phyloP scores from a whole-genome alignment of 2,797 vertebrate species.

The Pseudotriccus pelzelni region DNA sequence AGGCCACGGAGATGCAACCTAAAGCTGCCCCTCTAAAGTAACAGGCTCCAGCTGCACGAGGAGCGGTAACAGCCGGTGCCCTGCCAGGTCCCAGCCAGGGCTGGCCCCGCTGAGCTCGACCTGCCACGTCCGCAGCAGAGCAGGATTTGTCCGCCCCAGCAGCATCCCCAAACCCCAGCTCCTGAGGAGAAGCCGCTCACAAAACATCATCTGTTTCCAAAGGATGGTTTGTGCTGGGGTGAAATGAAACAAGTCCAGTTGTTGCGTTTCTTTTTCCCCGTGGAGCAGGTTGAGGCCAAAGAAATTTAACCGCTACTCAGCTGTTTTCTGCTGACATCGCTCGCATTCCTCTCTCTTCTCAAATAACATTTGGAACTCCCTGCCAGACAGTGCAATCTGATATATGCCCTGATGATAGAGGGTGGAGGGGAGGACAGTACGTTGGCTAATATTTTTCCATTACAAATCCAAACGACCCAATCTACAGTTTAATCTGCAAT shows the following conservation, averaged over 20 bases:
- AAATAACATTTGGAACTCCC: conserved; percentile 59
- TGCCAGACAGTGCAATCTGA: conserved; percentile 68
- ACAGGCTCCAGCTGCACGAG: background rate
- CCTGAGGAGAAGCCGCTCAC: background rate
- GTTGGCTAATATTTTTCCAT: conserved; percentile 74
- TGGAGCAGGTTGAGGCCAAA: conserved; percentile 18
- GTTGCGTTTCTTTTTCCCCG: conserved; percentile 23
- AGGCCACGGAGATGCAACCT: background rate
- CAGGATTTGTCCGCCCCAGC: background rate
- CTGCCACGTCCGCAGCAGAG: background rate
- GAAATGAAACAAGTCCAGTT: conserved; percentile 29
- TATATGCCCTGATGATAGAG: conserved; percentile 69
- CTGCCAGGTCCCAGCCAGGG: background rate
- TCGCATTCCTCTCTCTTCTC: conserved; percentile 67
- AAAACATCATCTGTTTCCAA: conserved; percentile 14
- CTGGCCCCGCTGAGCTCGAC: background rate
- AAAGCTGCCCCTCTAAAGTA: background rate
- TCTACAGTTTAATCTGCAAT: conserved; percentile 49
- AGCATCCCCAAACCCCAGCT: conserved; percentile 8
- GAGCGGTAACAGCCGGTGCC: background rate
- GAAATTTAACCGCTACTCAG: conserved; percentile 64
- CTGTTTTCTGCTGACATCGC: conserved; percentile 71
- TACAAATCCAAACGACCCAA: conserved; percentile 59
- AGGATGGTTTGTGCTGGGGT: conserved; percentile 34
- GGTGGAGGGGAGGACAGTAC: conserved; percentile 56